Percentiles rank a stretch among this genome's conserved stretches.
Evolutionary conservation across 2,113 vertebrate genomes (phyloP).

Genomic region (Ascaphus truei): DNA sequence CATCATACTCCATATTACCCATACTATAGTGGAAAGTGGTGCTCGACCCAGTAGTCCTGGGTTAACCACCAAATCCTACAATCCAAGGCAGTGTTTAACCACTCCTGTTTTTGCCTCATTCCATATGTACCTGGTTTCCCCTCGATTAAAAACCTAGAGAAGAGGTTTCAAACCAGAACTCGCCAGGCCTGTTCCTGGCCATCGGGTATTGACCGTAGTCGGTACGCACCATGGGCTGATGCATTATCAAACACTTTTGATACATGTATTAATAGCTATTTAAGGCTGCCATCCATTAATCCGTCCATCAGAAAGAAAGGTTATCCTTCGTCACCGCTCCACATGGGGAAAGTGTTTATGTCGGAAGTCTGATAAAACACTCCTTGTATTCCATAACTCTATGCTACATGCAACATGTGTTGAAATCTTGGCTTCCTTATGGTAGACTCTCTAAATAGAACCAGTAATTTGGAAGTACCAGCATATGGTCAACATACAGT

Average conservation of each 20-base stretch:
- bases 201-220: neutral
- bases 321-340: neutral
- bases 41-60: no score
- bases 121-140: no score
- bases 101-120: no score
- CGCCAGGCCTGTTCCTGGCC: neutral
- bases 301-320: neutral
- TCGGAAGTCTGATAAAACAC: neutral
- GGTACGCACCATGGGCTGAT: no score
- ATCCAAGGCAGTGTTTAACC: no score
- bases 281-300: neutral
- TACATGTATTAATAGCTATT: neutral
- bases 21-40: no score
- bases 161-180: neutral
- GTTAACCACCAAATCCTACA: no score
- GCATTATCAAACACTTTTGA: no score
- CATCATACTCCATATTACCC: no score
- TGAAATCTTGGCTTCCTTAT: constrained; percentile 21
- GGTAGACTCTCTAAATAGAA: constrained; percentile 21
- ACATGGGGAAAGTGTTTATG: neutral
- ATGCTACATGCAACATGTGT: neutral
- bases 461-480: neutral
- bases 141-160: no score
- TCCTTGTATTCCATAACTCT: neutral
- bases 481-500: constrained; percentile 31